phyloP scores from a whole-genome alignment of 37 sponge, comb jelly and placozoan genomes.

The Eunapius fragilis region DNA sequence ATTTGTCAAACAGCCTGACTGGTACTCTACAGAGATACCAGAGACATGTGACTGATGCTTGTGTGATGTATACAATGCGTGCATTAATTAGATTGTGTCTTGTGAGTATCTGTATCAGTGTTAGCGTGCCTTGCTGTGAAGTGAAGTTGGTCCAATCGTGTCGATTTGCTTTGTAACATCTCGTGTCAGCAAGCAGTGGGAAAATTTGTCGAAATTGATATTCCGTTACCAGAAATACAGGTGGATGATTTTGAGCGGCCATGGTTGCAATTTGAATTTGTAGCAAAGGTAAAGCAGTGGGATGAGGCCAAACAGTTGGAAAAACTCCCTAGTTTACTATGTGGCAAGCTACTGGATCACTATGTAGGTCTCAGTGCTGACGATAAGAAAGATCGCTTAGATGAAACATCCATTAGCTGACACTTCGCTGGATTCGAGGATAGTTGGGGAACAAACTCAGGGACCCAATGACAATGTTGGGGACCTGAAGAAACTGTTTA shows the following conservation, averaged over 20 bases:
- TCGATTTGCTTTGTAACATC: not conserved
- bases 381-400: not conserved
- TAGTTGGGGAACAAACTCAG: conserved; percentile 12
- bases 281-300: conserved; percentile 34
- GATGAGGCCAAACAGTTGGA: conserved; percentile 23
- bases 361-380: conserved; percentile 18
- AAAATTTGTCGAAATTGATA: not conserved
- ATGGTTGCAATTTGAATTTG: conserved; percentile 24
- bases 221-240: conserved; percentile 15
- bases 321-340: conserved; percentile 5
- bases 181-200: conserved; percentile 5
- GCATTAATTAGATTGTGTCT: not conserved
- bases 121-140: not conserved
- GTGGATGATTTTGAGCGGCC: conserved; percentile 5
- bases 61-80: not conserved
- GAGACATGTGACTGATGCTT: no score
- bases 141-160: not conserved
- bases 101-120: not conserved
- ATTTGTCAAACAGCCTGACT: no score
- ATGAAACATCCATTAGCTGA: conserved; percentile 1
- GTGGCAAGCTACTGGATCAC: conserved; percentile 25
- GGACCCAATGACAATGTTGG: conserved; percentile 10
- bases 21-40: no score
- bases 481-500: conserved; percentile 39
- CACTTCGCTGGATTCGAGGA: conserved; percentile 5